These are phyloP conservation scores for Nipponacmea schrenckii DNA, from an alignment of 2,888 invertebrate species.

Conservation along the genomic window DNA sequence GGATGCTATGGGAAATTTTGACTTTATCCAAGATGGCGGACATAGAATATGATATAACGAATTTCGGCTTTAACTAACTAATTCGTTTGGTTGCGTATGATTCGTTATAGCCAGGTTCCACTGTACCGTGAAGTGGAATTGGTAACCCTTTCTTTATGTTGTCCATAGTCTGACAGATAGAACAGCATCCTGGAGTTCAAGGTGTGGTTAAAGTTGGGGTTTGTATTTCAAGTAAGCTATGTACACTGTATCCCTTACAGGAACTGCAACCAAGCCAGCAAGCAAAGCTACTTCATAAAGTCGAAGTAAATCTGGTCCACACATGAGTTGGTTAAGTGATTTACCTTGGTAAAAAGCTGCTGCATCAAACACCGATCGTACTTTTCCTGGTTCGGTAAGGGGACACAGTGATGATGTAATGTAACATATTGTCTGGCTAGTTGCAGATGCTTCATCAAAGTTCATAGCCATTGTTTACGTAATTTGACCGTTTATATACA, in stretches of 20 bases:
- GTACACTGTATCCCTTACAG: neutral
- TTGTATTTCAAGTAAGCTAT: constrained; percentile 10
- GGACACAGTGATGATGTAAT: constrained; percentile 9
- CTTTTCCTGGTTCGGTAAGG: neutral
- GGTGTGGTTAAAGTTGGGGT: neutral
- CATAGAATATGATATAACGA: no score
- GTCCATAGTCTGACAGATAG: constrained; percentile 6
- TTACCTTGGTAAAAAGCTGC: neutral
- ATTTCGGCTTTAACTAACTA: no score
- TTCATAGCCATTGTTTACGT: neutral
- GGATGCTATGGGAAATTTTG: no score
- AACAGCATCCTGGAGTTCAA: constrained; percentile 11
- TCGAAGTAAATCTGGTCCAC: constrained; percentile 12
- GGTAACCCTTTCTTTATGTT: neutral
- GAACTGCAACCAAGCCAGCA: no score
- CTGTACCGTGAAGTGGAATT: no score
- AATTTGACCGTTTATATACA: neutral
- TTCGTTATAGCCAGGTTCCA: no score
- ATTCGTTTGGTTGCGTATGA: no score
- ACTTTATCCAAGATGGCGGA: no score
- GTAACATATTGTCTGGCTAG: constrained; percentile 7
- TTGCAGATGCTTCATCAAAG: neutral
- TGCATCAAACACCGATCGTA: constrained; percentile 13
- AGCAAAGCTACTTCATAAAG: constrained; percentile 1
- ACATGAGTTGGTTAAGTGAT: constrained; percentile 10